These are phyloP conservation scores for Toxotes lorentzi DNA, from an alignment of 2,797 vertebrate species.

Conservation along the genomic window DNA sequence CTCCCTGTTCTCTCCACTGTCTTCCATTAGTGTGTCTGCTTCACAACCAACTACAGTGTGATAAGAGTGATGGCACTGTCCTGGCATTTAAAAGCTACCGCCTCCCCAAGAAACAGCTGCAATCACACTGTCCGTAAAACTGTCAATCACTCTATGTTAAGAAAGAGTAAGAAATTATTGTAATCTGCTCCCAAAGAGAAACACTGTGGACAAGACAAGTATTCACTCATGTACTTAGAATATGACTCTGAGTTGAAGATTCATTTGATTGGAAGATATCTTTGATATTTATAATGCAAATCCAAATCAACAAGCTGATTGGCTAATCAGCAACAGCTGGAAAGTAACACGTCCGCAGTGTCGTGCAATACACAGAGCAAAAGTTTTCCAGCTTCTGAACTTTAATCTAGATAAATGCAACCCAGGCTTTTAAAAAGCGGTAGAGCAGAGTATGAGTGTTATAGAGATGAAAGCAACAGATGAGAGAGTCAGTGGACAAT, in stretches of 20 bases:
- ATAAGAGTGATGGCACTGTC: not conserved
- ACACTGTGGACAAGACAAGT: not conserved
- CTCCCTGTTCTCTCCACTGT: constrained; percentile 11
- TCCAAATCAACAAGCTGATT: constrained; percentile 30
- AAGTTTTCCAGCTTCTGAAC: constrained; percentile 31
- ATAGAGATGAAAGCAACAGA: constrained; percentile 47
- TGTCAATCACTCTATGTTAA: not conserved
- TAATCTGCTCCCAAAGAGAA: not conserved
- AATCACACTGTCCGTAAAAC: constrained; percentile 3
- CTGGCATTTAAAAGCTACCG: not conserved
- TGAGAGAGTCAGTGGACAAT: not conserved
- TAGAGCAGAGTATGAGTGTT: not conserved
- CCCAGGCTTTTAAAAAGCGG: constrained; percentile 28
- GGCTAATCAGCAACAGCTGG: constrained; percentile 34
- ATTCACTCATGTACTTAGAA: not conserved
- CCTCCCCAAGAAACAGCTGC: not conserved
- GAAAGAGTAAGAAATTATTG: not conserved
- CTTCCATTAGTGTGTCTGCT: constrained; percentile 37
- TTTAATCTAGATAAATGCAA: constrained; percentile 38
- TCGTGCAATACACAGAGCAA: constrained; percentile 35
- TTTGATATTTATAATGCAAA: constrained; percentile 16
- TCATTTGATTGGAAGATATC: constrained; percentile 10
- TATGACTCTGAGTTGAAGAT: not conserved
- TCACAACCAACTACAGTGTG: not conserved
- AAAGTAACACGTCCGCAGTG: constrained; percentile 15